Conservation (phyloP, 2,888 invertebrate genomes). For the Alcis repandata region DNA sequence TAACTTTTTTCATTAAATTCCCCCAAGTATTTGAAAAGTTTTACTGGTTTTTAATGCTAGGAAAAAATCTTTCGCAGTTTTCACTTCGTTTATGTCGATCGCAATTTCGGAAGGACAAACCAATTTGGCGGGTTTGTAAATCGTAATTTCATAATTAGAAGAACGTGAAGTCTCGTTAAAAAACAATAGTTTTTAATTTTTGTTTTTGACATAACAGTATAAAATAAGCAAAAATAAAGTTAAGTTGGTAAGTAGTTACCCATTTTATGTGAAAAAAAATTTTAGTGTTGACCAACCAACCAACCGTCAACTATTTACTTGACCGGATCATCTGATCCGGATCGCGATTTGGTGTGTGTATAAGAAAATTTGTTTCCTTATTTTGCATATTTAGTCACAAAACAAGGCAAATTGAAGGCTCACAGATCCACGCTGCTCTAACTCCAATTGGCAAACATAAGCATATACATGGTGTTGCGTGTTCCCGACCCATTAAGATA, state of each 20-base stretch:
- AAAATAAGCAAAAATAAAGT: too few relatives aligned
- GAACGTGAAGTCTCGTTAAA: neutral
- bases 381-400: neutral
- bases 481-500: constrained; percentile 73
- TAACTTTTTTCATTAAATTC: constrained; percentile 78
- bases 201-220: neutral
- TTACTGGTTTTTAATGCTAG: constrained; percentile 60
- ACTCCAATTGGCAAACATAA: constrained; percentile 57
- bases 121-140: constrained; percentile 23
- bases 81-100: constrained; percentile 55
- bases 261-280: too few relatives aligned
- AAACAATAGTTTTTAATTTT: neutral
- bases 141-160: constrained; percentile 36
- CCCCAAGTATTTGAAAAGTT: constrained; percentile 71
- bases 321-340: too few relatives aligned
- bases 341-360: too few relatives aligned
- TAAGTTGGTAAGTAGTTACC: too few relatives aligned
- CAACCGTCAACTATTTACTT: too few relatives aligned
- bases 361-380: neutral
- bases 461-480: constrained; percentile 63
- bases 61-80: constrained; percentile 61
- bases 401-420: constrained; percentile 43
- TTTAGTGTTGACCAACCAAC: too few relatives aligned
- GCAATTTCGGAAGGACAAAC: constrained; percentile 38
- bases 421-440: constrained; percentile 52